A percentile compares a stretch with the other conserved stretches of the same genome.
Conservation (phyloP, 2,113 vertebrate genomes). For the Pongo pygmaeus region DNA sequence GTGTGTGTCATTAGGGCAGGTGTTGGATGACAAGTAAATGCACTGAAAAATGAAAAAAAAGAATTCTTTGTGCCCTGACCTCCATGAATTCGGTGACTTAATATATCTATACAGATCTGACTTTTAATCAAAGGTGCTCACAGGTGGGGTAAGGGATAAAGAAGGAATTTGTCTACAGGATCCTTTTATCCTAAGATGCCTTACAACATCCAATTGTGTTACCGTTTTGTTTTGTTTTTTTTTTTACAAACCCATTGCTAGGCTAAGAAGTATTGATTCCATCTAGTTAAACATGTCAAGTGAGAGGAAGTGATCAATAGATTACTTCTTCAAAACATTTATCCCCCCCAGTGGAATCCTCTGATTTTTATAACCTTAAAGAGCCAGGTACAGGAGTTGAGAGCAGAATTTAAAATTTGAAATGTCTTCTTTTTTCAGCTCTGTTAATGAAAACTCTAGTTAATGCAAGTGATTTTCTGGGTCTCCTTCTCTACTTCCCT, state of each 20-base stretch:
- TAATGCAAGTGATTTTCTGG: neutral
- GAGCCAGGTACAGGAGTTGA: neutral
- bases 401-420: neutral
- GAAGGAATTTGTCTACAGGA: neutral
- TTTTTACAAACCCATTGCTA: neutral
- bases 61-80: neutral
- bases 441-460: neutral
- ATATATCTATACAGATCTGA: neutral
- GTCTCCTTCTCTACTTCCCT: neutral
- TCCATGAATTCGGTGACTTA: neutral
- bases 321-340: conserved; percentile 32
- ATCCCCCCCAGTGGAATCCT: neutral
- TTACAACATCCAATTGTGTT: neutral
- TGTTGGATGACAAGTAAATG: neutral
- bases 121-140: conserved; percentile 21
- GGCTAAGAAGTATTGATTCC: conserved; percentile 33
- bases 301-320: conserved; percentile 46
- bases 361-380: conserved; percentile 41
- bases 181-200: neutral
- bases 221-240: neutral
- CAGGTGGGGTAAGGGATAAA: neutral
- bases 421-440: neutral
- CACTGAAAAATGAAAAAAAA: neutral
- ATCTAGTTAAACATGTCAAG: conserved; percentile 33
- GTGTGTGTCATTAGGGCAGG: neutral